A percentile compares a stretch with the other conserved stretches of the same genome.
Evolutionary conservation across 2,888 invertebrate species (phyloP).

Genomic region (Hypomecis punctinalis): DNA sequence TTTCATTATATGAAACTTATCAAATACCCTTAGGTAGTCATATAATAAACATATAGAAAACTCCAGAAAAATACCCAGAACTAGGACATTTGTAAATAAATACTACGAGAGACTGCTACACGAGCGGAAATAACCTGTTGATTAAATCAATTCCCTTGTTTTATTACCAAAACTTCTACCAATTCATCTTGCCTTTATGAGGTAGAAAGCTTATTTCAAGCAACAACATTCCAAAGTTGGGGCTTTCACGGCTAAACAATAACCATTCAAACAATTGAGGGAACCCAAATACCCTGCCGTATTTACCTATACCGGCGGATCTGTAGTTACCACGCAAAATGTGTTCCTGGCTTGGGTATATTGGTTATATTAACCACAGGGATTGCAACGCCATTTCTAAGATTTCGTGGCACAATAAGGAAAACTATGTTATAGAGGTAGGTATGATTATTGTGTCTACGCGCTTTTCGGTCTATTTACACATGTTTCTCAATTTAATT

Average conservation of each 20-base stretch:
- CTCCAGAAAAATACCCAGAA: no score
- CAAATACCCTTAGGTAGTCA: no score
- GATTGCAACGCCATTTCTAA: neutral
- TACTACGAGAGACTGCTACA: neutral
- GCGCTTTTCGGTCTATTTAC: no score
- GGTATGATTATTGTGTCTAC: no score
- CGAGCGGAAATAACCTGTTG: constrained; percentile 12
- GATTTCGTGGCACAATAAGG: no score
- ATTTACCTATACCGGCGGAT: constrained; percentile 6
- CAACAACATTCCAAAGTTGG: constrained; percentile 23
- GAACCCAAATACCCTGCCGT: constrained; percentile 10
- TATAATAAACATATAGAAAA: no score
- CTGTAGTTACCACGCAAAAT: constrained; percentile 6
- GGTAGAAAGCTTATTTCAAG: constrained; percentile 22
- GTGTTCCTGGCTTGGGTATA: neutral
- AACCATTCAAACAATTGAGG: constrained; percentile 25
- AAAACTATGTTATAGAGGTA: no score
- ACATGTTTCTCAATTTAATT: no score
- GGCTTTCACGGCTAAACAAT: constrained; percentile 19
- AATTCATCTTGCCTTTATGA: constrained; percentile 13
- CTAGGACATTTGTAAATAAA: neutral
- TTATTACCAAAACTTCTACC: constrained; percentile 7
- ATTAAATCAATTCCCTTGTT: constrained; percentile 14
- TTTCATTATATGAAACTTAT: no score
- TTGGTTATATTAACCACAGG: neutral